Conservation (phyloP, 2,797 vertebrate genomes). For the Sebastes cheni region DNA sequence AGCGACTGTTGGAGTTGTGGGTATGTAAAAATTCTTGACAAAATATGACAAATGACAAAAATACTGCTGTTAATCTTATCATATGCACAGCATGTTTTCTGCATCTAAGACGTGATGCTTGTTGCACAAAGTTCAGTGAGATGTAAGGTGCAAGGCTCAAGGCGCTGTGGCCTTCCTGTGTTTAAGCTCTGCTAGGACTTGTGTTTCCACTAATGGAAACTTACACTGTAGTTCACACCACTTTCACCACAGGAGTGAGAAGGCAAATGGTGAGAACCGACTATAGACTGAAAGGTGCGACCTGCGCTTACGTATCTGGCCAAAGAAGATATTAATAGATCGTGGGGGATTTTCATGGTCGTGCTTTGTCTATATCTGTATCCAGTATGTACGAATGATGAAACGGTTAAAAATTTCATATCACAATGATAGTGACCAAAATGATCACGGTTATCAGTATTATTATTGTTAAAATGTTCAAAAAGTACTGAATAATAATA, state of each 20-base stretch:
- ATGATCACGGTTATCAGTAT: too few relatives aligned
- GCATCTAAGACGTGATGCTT: background rate
- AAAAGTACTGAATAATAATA: too few relatives aligned
- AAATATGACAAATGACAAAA: too few relatives aligned
- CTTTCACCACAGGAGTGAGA: conserved; percentile 40
- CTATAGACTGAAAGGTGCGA: background rate
- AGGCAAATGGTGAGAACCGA: background rate
- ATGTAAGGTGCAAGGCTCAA: background rate
- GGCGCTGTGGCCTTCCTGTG: conserved; percentile 44
- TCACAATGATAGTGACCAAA: too few relatives aligned
- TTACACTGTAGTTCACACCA: background rate
- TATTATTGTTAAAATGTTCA: too few relatives aligned
- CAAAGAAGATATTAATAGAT: conserved; percentile 30
- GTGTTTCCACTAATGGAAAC: conserved; percentile 68
- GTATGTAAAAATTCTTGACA: background rate
- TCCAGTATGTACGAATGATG: background rate
- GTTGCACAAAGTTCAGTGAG: background rate
- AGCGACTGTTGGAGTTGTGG: background rate
- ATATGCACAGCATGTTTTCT: background rate
- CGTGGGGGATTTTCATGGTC: background rate
- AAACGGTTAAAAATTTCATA: too few relatives aligned
- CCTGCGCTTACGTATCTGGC: background rate
- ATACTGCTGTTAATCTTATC: too few relatives aligned
- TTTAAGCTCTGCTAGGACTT: background rate
- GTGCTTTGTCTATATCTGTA: background rate